Evolutionary conservation across 1,140 invertebrate species (phyloP).

Genomic region (Lepidostoma basale): DNA sequence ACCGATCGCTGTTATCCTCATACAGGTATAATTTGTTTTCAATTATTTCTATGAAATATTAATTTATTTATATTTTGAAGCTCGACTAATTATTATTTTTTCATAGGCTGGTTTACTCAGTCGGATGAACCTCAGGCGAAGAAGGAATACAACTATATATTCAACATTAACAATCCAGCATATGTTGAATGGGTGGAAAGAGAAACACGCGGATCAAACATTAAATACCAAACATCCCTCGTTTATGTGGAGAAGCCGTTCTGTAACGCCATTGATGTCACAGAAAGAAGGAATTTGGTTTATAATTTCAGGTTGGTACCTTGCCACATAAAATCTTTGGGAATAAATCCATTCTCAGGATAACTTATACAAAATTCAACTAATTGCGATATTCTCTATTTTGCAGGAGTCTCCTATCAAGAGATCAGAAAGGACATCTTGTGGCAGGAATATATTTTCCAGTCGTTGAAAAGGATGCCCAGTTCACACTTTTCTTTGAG

Average conservation of each 20-base stretch:
- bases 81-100: neutral
- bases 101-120: slow-evolving; percentile 80
- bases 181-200: slow-evolving; percentile 85
- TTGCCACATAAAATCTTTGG: neutral
- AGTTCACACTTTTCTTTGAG: slow-evolving; percentile 82
- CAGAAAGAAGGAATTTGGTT: slow-evolving; percentile 85
- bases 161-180: slow-evolving; percentile 66
- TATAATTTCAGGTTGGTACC: slow-evolving; percentile 75
- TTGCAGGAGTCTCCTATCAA: slow-evolving; percentile 73
- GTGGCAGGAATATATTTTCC: slow-evolving; percentile 86
- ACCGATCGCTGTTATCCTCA: slow-evolving; percentile 82
- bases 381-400: neutral
- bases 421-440: slow-evolving; percentile 80
- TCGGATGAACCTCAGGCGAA: slow-evolving; percentile 72
- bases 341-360: too few species aligned
- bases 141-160: slow-evolving; percentile 83
- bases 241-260: slow-evolving; percentile 81
- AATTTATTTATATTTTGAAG: too few species aligned
- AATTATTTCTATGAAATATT: neutral
- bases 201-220: slow-evolving; percentile 66
- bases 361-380: neutral
- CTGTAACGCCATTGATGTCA: slow-evolving; percentile 80
- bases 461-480: slow-evolving; percentile 64
- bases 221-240: slow-evolving; percentile 70
- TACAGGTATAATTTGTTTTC: slow-evolving; percentile 64